Evolutionary conservation across 2,797 vertebrate species (phyloP).

Genomic region (Enteromius trimaculatus): DNA sequence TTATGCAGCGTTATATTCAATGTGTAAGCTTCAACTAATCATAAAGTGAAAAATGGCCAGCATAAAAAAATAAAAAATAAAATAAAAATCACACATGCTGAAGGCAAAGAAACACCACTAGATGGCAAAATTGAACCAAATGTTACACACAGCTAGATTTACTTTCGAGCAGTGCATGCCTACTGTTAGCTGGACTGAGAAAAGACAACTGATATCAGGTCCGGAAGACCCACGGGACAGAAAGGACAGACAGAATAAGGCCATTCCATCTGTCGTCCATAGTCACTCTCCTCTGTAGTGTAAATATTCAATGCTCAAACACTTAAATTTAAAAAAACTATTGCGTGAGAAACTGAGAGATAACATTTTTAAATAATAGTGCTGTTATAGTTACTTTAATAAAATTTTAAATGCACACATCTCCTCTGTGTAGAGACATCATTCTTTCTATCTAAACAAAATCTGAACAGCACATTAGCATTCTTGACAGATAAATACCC

Average conservation of each 20-base stretch:
- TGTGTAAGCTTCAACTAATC: background rate
- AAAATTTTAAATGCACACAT: background rate
- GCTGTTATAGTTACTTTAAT: background rate
- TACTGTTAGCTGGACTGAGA: conserved; percentile 33
- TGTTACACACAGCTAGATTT: background rate
- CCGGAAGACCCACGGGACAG: conserved; percentile 47
- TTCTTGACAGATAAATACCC: conserved; percentile 28
- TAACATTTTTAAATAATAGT: background rate
- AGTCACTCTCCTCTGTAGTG: conserved; percentile 31
- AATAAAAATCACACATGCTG: background rate
- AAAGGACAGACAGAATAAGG: conserved; percentile 45
- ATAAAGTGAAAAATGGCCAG: background rate
- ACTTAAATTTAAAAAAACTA: background rate
- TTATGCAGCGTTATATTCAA: background rate
- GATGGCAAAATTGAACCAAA: conserved; percentile 53
- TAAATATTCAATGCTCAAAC: conserved; percentile 52
- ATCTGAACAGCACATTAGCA: background rate
- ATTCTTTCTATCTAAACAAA: conserved; percentile 33
- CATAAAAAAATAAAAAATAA: no score
- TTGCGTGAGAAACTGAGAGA: background rate
- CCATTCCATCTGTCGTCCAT: conserved; percentile 53
- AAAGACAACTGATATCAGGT: conserved; percentile 37
- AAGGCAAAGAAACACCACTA: conserved; percentile 46
- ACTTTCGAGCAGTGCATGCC: conserved; percentile 1
- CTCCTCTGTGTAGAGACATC: background rate